Percentiles rank a stretch among this genome's conserved stretches.
phyloP scores from a whole-genome alignment of 2,888 invertebrate genomes.

The Ctenicera cuprea region DNA sequence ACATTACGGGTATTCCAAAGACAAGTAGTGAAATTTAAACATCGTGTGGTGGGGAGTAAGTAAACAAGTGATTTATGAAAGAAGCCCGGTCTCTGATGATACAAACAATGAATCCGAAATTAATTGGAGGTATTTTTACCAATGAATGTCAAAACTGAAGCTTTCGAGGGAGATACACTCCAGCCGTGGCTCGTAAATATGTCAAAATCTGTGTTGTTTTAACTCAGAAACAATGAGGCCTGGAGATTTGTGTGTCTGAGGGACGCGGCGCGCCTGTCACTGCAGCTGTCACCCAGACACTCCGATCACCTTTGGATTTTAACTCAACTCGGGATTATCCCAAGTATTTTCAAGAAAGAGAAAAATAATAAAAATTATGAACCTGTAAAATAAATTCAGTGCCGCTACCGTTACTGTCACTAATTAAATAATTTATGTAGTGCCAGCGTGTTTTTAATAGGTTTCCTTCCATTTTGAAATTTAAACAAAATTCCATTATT shows the following conservation, averaged over 20 bases:
- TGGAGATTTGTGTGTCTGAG: conserved; percentile 72
- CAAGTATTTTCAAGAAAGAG: conserved; percentile 29
- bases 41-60: conserved; percentile 10
- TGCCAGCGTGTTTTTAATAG: conserved; percentile 14
- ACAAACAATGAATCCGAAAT: conserved; percentile 60
- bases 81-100: conserved; percentile 38
- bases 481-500: conserved; percentile 16
- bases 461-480: conserved; percentile 15
- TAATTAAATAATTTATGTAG: conserved; percentile 27
- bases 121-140: conserved; percentile 66
- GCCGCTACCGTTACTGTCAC: conserved; percentile 25
- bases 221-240: conserved; percentile 72
- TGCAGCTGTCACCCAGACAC: conserved; percentile 70
- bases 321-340: conserved; percentile 61
- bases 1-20: background rate
- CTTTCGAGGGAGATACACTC: conserved; percentile 60
- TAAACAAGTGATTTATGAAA: conserved; percentile 46
- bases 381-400: conserved; percentile 18
- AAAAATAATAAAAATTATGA: conserved; percentile 34
- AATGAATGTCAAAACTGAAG: conserved; percentile 65
- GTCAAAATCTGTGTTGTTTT: conserved; percentile 72
- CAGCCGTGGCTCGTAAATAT: conserved; percentile 70
- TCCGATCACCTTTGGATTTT: conserved; percentile 63
- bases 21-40: conserved; percentile 28
- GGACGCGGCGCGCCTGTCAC: conserved; percentile 65